Base-by-base conservation (phyloP, 2,797 vertebrate genomes). In the Anguilla pacifica region DNA sequence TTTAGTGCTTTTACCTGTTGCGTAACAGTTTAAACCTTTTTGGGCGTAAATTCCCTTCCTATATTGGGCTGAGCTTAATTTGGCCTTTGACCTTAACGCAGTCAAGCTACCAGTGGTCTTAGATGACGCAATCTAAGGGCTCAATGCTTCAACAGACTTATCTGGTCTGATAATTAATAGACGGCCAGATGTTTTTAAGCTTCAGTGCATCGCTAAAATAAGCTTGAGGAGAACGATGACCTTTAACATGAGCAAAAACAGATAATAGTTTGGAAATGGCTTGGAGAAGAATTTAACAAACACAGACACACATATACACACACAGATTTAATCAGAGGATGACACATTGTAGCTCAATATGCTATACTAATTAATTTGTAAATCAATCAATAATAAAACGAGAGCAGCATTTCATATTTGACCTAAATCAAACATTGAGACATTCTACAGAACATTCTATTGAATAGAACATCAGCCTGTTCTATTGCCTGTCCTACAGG, bases 221-320 rank as follows among this genome's bases (percentile, higher is more conserved):
- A 88, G 89, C 86, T 87, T 55, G 57, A 85, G 89, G 88, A 87
- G 88, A 89, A 88, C 79, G 83, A 77, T 86, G 90, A 85, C 89
- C 88, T 88, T 88, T 86, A 51, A 55, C 64, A 81, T 53, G 35
- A 72, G 85, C 25, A 79, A 88, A 88, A 13, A 74, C 70, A 74
- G 72, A 86, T 43, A 43, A 43, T 43, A 43, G 39, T 43, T 43
- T 43, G 39, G 39, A 51, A 55, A 43, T 79, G 83, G 86, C 87
- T 87, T 88, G 31, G 31, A 72, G 31, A 28, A 67, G 64, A 67
- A 67, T 67, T 67, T 67, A n/a, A 53, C 82, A 83, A 46, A 53
- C 82, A 53, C 49, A 28, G 53, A 90, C 79, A 88, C 70, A 89
- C 84, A 64, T 64, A 53, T 85, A 51, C 83, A 88, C 10, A 53